These are phyloP conservation scores for Tinamus guttatus DNA, from an alignment of 2,113 vertebrate species.

Conservation along the genomic window DNA sequence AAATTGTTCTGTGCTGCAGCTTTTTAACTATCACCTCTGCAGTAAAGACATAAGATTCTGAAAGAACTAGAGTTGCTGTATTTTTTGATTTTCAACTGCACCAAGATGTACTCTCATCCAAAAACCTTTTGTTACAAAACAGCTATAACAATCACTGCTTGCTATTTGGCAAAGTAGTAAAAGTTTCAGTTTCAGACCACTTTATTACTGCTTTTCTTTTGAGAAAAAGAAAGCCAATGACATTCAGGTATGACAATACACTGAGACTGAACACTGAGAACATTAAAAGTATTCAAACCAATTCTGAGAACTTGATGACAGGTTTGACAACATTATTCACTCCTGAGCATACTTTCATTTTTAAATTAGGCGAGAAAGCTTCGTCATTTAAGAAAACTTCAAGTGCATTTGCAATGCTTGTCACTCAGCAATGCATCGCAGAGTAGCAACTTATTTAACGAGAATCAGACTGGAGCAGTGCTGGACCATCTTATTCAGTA, in stretches of 20 bases:
- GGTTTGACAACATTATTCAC: conserved; percentile 65
- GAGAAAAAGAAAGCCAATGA: background rate
- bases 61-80: background rate
- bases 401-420: conserved; percentile 43
- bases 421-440: conserved; percentile 46
- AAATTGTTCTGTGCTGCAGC: background rate
- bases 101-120: background rate
- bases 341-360: conserved; percentile 45
- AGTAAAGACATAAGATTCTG: background rate
- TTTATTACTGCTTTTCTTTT: background rate
- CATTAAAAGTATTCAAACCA: conserved; percentile 42
- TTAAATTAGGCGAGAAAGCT: conserved; percentile 53
- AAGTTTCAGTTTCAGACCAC: background rate
- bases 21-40: background rate
- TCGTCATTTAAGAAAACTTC: conserved; percentile 57
- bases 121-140: background rate
- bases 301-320: conserved; percentile 45
- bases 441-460: background rate
- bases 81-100: background rate
- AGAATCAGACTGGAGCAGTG: background rate
- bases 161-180: background rate
- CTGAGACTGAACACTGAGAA: background rate
- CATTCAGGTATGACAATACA: background rate
- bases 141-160: background rate
- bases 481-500: background rate